phyloP scores from a whole-genome alignment of 2,888 invertebrate species.

The Conchocele bisecta region DNA sequence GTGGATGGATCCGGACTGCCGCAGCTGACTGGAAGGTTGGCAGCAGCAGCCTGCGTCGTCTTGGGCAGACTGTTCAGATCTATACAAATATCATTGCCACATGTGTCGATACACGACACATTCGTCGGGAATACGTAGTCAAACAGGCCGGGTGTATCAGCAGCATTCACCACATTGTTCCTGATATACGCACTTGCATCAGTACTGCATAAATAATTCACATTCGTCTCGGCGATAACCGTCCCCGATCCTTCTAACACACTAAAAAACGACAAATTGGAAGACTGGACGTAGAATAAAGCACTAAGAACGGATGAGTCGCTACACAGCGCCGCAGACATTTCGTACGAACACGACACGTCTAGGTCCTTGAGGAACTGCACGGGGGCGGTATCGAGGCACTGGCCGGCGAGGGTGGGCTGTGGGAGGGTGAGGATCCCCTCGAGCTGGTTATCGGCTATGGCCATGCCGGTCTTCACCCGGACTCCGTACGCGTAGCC shows the following conservation, averaged over 20 bases:
- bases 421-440: constrained; percentile 74
- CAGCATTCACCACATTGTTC: constrained; percentile 29
- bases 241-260: constrained; percentile 39
- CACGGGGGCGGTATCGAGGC: constrained; percentile 73
- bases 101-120: constrained; percentile 54
- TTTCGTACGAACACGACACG: constrained; percentile 62
- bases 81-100: constrained; percentile 60
- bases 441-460: background rate
- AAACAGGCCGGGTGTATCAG: constrained; percentile 43
- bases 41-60: constrained; percentile 20
- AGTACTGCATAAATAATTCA: constrained; percentile 64
- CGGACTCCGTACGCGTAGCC: constrained; percentile 63
- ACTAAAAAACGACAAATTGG: constrained; percentile 58
- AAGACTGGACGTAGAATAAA: constrained; percentile 66
- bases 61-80: constrained; percentile 40
- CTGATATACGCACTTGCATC: constrained; percentile 56
- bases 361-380: constrained; percentile 68
- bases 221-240: constrained; percentile 48
- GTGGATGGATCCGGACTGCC: constrained; percentile 64
- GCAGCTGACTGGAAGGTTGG: constrained; percentile 61
- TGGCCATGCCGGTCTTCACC: constrained; percentile 53
- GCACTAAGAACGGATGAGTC: constrained; percentile 69
- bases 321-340: constrained; percentile 64
- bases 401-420: constrained; percentile 67
- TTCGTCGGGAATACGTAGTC: constrained; percentile 52